Base-by-base conservation (phyloP, 2,113 vertebrate genomes). In the Tachycineta bicolor region DNA sequence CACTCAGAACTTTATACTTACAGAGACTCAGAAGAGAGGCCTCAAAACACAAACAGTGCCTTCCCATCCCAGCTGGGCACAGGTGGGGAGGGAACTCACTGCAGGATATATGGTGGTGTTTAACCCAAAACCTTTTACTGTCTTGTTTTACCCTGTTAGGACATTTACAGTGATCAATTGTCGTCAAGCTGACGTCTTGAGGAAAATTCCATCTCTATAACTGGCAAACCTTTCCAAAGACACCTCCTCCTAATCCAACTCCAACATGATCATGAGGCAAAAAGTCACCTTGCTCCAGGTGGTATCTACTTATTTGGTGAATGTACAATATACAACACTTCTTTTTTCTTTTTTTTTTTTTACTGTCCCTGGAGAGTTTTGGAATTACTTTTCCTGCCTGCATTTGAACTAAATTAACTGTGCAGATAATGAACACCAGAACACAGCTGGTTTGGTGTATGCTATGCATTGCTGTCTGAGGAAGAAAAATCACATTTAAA, bases 341-440 rank as follows among this genome's bases (percentile, higher is more conserved):
- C 9, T 20, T 25, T 5, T 26, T 13, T 4, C 2, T 2, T 2
- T 6, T 18, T 33, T 2, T 2, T 6, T 18, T 33, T 43, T 33
- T n/a, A 4, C 9, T n/a, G 31, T 26, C 9, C 1, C 6, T 71
- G 10, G 9, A 26, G 7, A 63, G 6, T 85, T 93, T 73, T 44
- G 11, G 25, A 73, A 24, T 62, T 76, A 20, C 22, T 64, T 78
- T 78, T 46, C 19, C 20, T 75, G 64, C 26, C 33, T 82, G 5
- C 15, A 37, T 81, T 68, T 49, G 24, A 75, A 44, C 24, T 41
- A 26, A 71, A 64, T 71, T 56, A 70, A 46, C 33, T 78, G 21
- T n/a, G n/a, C 9, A 60, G 47, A 50, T 49, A 78, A 87, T 56
- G 62, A 84, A 49, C 52, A 60, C 10, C 18, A 64, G 29, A 94